Percentiles rank a stretch among this genome's conserved stretches.
phyloP scores from a whole-genome alignment of 2,888 invertebrate genomes.

The Drosophila maculinotata region DNA sequence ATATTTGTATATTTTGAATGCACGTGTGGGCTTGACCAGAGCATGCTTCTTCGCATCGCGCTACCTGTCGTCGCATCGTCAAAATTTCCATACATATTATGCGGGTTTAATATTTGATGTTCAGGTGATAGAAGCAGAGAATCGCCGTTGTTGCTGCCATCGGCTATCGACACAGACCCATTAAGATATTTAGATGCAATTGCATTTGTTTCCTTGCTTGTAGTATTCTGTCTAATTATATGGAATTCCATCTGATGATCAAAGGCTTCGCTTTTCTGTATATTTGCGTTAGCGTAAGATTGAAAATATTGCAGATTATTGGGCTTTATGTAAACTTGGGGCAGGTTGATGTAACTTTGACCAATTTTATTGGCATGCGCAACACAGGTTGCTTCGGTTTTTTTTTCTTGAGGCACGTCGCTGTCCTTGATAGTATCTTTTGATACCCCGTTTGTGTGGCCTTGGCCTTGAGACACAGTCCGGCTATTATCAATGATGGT shows the following conservation, averaged over 20 bases:
- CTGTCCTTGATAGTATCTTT: constrained; percentile 27
- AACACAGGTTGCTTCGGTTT: constrained; percentile 36
- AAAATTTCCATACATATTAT: constrained; percentile 31
- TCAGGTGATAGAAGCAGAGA: constrained; percentile 43
- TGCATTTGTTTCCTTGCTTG: constrained; percentile 25
- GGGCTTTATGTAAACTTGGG: constrained; percentile 80
- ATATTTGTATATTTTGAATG: constrained; percentile 73
- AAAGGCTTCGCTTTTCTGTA: constrained; percentile 24
- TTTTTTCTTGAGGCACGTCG: constrained; percentile 47
- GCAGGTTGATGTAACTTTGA: constrained; percentile 80
- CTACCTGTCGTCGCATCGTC: constrained; percentile 48
- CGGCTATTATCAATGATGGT: constrained; percentile 52
- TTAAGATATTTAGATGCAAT: constrained; percentile 18
- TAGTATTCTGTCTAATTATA: constrained; percentile 20
- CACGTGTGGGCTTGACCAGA: constrained; percentile 77
- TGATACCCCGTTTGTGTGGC: constrained; percentile 29
- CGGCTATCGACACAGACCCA: constrained; percentile 8
- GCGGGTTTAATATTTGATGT: constrained; percentile 40
- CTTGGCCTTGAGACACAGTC: constrained; percentile 39
- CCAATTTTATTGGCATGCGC: constrained; percentile 51
- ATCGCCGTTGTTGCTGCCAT: constrained; percentile 31
- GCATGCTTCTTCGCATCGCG: constrained; percentile 79
- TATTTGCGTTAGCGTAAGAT: constrained; percentile 21
- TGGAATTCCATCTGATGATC: constrained; percentile 40
- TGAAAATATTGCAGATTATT: constrained; percentile 49